Evolutionary conservation across 2,113 vertebrate genomes (phyloP).

Genomic region (Gadus macrocephalus): DNA sequence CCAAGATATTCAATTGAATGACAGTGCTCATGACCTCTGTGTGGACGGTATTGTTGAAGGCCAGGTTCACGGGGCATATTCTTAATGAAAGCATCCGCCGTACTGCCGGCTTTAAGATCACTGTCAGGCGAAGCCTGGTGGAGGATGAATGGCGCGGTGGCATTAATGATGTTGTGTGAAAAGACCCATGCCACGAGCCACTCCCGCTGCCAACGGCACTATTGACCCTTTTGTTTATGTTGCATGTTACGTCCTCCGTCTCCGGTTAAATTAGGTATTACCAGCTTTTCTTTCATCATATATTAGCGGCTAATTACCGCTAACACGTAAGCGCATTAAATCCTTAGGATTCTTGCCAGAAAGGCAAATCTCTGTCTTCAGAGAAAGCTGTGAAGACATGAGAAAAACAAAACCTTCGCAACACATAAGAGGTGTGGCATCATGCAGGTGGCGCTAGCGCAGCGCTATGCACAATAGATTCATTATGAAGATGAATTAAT

Average conservation of each 20-base stretch:
- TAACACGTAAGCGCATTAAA: constrained; percentile 41
- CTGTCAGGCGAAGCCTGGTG: constrained; percentile 16
- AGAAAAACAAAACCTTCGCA: too few relatives aligned
- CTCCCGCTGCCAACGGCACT: not conserved
- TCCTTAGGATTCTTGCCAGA: constrained; percentile 27
- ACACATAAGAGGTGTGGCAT: too few relatives aligned
- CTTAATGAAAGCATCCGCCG: constrained; percentile 5
- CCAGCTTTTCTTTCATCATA: constrained; percentile 42
- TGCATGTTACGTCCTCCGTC: constrained; percentile 18
- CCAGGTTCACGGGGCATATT: not conserved
- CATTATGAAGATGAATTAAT: too few relatives aligned
- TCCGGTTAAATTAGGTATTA: constrained; percentile 33
- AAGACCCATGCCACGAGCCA: not conserved
- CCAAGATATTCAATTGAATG: too few relatives aligned
- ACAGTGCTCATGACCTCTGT: too few relatives aligned
- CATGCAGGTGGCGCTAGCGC: too few relatives aligned
- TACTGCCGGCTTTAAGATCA: constrained; percentile 11
- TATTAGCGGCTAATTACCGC: constrained; percentile 47
- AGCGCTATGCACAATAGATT: too few relatives aligned
- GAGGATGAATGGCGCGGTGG: constrained; percentile 19
- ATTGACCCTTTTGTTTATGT: constrained; percentile 40
- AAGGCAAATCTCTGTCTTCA: constrained; percentile 19
- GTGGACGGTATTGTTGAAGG: too few relatives aligned
- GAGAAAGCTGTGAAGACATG: not conserved
- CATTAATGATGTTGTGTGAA: constrained; percentile 27